phyloP scores from a whole-genome alignment of 2,888 invertebrate species.

The Blastobasis lacticolella region DNA sequence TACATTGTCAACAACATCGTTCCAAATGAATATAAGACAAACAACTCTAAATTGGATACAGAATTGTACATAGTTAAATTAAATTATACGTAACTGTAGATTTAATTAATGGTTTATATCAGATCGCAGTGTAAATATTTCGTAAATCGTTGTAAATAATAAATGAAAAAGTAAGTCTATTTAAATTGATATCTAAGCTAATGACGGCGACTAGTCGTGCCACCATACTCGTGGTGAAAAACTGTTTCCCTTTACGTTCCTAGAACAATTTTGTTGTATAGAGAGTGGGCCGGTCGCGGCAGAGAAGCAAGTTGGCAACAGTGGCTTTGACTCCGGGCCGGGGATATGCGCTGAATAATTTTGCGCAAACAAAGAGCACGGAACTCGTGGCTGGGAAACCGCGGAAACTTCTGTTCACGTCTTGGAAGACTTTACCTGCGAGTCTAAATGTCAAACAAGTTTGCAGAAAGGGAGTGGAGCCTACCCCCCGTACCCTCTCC shows the following conservation, averaged over 20 bases:
- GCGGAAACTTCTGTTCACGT: slow-evolving; percentile 9
- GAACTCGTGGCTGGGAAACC: slow-evolving; percentile 1
- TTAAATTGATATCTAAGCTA: slow-evolving; percentile 17
- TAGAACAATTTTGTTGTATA: slow-evolving; percentile 41
- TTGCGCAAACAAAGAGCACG: slow-evolving; percentile 1
- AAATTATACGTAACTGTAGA: slow-evolving; percentile 42
- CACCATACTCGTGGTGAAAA: slow-evolving; percentile 53
- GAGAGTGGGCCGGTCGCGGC: too few relatives aligned
- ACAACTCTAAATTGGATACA: slow-evolving; percentile 29
- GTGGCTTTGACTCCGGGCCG: slow-evolving; percentile 1
- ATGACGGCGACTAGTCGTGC: slow-evolving; percentile 26
- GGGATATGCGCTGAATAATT: slow-evolving; percentile 6
- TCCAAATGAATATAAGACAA: background rate
- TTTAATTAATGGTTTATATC: slow-evolving; percentile 43
- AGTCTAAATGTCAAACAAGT: slow-evolving; percentile 28
- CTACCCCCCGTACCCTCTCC: slow-evolving; percentile 13
- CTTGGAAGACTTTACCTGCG: slow-evolving; percentile 13
- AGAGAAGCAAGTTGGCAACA: background rate
- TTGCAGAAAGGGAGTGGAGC: slow-evolving; percentile 16
- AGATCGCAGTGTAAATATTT: slow-evolving; percentile 59
- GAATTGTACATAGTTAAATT: slow-evolving; percentile 43
- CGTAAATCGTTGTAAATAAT: slow-evolving; percentile 54
- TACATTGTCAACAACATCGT: too few relatives aligned
- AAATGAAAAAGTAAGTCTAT: slow-evolving; percentile 22
- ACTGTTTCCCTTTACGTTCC: slow-evolving; percentile 48